Evolutionary conservation across 2,797 vertebrate species (phyloP).

Genomic region (Pseudocheirus occidentalis): DNA sequence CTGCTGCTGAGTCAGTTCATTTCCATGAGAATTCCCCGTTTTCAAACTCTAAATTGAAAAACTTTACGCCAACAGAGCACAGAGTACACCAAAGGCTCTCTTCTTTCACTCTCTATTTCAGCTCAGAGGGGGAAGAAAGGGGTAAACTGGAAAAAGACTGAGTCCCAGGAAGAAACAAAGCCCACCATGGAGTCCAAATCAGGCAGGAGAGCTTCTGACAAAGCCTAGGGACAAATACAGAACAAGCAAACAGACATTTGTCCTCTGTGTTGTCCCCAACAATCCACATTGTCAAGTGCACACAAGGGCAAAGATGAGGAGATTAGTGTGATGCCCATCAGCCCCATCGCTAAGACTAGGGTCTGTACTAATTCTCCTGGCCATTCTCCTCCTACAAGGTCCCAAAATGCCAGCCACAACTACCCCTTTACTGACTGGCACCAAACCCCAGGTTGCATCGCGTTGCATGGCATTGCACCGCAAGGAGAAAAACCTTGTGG

Average conservation of each 20-base stretch:
- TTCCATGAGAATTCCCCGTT: not conserved
- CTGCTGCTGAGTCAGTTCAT: not conserved
- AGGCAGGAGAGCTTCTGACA: not conserved
- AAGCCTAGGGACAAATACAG: not conserved
- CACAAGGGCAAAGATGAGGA: not conserved
- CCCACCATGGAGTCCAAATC: not conserved
- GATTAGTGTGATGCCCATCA: not conserved
- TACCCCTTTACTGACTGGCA: not conserved
- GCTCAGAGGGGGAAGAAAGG: not conserved
- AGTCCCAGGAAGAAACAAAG: not conserved
- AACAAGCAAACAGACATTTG: not conserved
- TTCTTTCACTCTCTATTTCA: not conserved
- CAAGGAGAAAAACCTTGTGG: constrained; percentile 30
- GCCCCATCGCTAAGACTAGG: not conserved
- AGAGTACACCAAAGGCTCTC: not conserved
- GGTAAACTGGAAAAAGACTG: not conserved
- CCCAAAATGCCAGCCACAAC: not conserved
- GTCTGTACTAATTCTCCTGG: not conserved
- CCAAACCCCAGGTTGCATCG: not conserved
- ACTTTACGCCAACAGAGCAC: not conserved
- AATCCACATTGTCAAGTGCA: not conserved
- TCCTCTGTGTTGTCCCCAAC: not conserved
- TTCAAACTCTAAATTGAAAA: not conserved
- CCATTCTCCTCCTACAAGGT: not conserved
- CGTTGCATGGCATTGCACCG: too few species aligned